Percentiles rank a stretch among this genome's conserved stretches.
Conservation (phyloP, 1,140 invertebrate species). For the Pseudachorutes palmiensis region DNA sequence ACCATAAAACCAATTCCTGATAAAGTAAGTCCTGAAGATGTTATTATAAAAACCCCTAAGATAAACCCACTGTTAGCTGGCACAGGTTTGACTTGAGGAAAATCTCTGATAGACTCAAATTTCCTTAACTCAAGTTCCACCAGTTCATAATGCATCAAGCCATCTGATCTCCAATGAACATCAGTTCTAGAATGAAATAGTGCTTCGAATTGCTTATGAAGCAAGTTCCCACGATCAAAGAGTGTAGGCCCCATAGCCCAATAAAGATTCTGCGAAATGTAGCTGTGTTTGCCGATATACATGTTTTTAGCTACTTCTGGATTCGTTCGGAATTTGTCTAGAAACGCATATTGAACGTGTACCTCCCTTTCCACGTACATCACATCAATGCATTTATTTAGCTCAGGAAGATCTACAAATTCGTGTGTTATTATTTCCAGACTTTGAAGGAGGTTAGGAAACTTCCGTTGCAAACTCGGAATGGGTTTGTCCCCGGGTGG, state of each 20-base stretch:
- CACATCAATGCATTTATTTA: neutral
- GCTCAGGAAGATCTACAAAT: neutral
- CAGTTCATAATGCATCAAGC: too few relatives aligned
- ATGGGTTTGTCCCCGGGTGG: too few relatives aligned
- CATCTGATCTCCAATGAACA: neutral
- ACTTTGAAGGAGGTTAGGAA: too few relatives aligned
- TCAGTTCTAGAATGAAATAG: neutral
- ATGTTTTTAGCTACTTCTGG: neutral
- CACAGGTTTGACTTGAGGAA: neutral
- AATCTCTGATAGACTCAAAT: neutral
- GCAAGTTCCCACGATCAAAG: neutral
- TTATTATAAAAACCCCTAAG: neutral
- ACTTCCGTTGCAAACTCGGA: too few relatives aligned
- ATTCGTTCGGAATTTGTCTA: neutral
- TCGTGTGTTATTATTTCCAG: too few relatives aligned
- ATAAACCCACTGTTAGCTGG: neutral
- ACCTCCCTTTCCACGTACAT: neutral
- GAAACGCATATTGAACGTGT: neutral
- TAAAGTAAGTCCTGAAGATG: neutral
- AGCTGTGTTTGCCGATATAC: neutral
- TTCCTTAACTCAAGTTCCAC: neutral
- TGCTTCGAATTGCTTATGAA: neutral
- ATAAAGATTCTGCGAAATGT: neutral
- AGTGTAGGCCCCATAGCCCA: neutral
- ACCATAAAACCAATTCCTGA: neutral